A percentile compares a stretch with the other conserved stretches of the same genome.
These are phyloP conservation scores for Octonoba sinensis DNA, from an alignment of 2,888 invertebrate species.

Conservation along the genomic window DNA sequence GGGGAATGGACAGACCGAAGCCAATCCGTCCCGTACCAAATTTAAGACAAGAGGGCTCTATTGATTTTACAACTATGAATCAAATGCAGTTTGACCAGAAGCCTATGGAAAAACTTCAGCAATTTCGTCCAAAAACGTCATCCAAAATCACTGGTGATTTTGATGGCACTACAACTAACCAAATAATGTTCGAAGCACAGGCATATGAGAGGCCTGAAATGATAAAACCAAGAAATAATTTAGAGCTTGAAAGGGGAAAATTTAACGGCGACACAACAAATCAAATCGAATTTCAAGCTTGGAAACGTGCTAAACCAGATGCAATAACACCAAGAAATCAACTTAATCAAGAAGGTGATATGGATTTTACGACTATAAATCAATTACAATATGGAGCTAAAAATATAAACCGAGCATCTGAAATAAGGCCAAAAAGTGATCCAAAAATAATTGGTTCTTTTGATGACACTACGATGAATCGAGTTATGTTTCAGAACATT, in stretches of 20 bases:
- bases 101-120: conserved; percentile 46
- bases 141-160: conserved; percentile 54
- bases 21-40: conserved; percentile 34
- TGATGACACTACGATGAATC: conserved; percentile 62
- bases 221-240: conserved; percentile 40
- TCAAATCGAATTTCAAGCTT: conserved; percentile 52
- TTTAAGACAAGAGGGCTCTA: conserved; percentile 47
- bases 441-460: conserved; percentile 37
- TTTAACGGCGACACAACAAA: conserved; percentile 44
- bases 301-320: conserved; percentile 44
- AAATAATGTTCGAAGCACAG: conserved; percentile 24
- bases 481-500: conserved; percentile 35
- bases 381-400: conserved; percentile 33
- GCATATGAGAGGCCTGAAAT: conserved; percentile 25
- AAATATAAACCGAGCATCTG: conserved; percentile 18
- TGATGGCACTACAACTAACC: conserved; percentile 58
- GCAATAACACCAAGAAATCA: conserved; percentile 55
- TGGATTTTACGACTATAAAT: conserved; percentile 51
- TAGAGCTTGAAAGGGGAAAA: conserved; percentile 33
- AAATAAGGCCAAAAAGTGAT: conserved; percentile 39
- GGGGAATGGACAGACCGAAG: conserved; percentile 42
- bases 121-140: conserved; percentile 43
- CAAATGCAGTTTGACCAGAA: conserved; percentile 52
- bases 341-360: conserved; percentile 45
- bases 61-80: conserved; percentile 55